Evolutionary conservation across 2,797 vertebrate genomes (phyloP).

Genomic region (Mormyrus hasselquistii): DNA sequence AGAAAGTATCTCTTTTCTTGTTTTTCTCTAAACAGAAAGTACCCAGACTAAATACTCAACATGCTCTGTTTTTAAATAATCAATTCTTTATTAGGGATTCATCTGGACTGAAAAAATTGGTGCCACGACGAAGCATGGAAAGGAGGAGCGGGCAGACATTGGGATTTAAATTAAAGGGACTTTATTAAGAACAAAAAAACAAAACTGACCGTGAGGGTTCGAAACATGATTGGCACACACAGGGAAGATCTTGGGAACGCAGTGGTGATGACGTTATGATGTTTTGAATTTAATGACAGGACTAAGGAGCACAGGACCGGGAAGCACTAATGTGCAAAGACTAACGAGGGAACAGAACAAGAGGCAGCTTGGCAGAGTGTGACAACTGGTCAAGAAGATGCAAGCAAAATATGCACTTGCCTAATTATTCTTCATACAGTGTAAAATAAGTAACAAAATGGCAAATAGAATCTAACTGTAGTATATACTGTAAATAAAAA

Average conservation of each 20-base stretch:
- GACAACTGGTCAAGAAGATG: background rate
- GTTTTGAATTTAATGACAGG: background rate
- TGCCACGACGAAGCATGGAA: background rate
- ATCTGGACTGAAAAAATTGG: background rate
- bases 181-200: too few species aligned
- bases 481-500: background rate
- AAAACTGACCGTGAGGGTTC: background rate
- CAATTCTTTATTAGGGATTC: background rate
- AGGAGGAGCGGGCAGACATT: background rate
- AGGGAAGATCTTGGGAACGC: background rate
- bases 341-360: background rate
- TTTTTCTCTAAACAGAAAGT: background rate
- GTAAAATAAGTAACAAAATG: background rate
- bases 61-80: background rate
- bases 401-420: background rate
- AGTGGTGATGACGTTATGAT: background rate
- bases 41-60: background rate
- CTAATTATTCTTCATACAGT: background rate
- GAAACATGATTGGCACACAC: background rate
- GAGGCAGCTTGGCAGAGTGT: background rate
- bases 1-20: background rate
- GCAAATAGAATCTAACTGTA: background rate
- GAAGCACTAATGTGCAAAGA: background rate
- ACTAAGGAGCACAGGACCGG: background rate
- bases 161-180: background rate